These are phyloP conservation scores for Pangasius djambal DNA, from an alignment of 2,797 vertebrate species.

Conservation along the genomic window DNA sequence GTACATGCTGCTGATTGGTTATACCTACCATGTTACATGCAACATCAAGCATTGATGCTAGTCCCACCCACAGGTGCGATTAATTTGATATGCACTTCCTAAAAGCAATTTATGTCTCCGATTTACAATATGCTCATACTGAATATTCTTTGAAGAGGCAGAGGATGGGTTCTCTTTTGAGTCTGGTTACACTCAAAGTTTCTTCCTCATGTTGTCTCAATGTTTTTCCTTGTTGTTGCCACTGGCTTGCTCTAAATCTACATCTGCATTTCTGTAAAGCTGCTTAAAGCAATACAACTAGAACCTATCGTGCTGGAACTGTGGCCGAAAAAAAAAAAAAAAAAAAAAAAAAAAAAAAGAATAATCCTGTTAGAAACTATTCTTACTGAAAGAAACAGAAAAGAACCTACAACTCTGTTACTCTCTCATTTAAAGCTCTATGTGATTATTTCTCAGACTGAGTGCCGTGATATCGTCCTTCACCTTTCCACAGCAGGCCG, in stretches of 20 bases:
- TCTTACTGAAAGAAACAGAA: neutral
- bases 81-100: neutral
- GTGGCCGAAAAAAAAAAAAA: neutral
- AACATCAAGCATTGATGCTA: neutral
- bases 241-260: neutral
- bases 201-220: neutral
- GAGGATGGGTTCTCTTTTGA: neutral
- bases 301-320: neutral
- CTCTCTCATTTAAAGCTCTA: neutral
- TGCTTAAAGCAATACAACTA: neutral
- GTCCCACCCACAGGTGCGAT: neutral
- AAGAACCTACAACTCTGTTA: neutral
- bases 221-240: neutral
- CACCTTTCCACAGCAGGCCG: conserved; percentile 93
- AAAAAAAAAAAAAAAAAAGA: conserved; percentile 51
- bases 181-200: neutral
- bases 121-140: neutral
- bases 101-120: neutral
- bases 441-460: neutral
- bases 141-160: neutral
- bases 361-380: conserved; percentile 22
- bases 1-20: neutral
- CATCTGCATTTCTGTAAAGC: neutral
- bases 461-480: neutral
- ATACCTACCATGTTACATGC: neutral